Base-by-base conservation (phyloP, 2,888 invertebrate species). In the Hedya salicella region DNA sequence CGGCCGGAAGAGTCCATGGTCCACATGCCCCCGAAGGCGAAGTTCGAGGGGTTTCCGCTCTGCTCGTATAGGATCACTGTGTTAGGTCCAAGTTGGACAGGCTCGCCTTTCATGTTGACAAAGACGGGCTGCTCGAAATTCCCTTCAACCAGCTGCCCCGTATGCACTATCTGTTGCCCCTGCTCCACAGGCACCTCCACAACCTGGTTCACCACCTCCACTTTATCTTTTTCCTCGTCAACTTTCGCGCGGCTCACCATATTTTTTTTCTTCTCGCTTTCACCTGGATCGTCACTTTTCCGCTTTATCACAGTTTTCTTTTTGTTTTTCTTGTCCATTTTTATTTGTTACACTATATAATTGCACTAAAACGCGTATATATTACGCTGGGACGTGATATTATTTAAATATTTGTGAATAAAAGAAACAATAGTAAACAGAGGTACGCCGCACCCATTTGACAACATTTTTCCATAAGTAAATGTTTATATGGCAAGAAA, bases 321-420 rank as follows among this genome's bases (percentile, higher is more conserved):
- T 75, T 91, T 91, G 71, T 75, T 91, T 82, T 93, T 93, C 81
- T 93, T 93, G 85, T 93, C 92, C 92, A 93, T 93, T 85, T 89
- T 90, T 79, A 75, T 76, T 79, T 75, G 77, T 75, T 78, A 71
- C 68, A 75, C 71, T 63, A 53, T 69, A 68, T 69, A 65, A 56
- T 57, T 70, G 71, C 75, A 76, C 78, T 78, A 78, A 62, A 78
- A 77, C 68, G 72, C 74, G 71, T 72, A 73, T 66, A 67, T 70
- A 70, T 72, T 61, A 68, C 70, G 66, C 63, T 68, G 69, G n/a
- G 70, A 70, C 60, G 71, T 70, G 42, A 68, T 68, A 65, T 65
- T 74, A 61, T 62, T 63, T 44, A 72, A 68, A 74, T 74, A 73
- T 74, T 73, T 71, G 39, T 42, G 40, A 62, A 66, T 54, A 54